Evolutionary conservation across 2,113 vertebrate species (phyloP), one percentile per base, ranked within the genome.

Genomic region (Motacilla alba): DNA sequence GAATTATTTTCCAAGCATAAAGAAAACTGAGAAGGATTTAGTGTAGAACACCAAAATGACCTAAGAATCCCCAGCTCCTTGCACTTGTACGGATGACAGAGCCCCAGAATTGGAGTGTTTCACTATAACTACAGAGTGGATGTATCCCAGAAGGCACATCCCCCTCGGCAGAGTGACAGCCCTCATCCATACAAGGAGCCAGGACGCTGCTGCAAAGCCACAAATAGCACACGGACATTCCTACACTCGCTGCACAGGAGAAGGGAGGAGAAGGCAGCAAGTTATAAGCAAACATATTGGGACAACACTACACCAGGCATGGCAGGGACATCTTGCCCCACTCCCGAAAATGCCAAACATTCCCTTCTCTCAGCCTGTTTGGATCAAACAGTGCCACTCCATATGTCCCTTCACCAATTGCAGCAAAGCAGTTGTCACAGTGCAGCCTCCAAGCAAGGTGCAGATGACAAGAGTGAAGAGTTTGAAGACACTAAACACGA

Each of bases 161-260:
- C 79, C 0, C 0, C 60, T 53, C 4, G 1, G 64, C 10, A 37
- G 1, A 73, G 55, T 22, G 1, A 28, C 63, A 74, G 1, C 68
- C 89, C 44, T 46, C 73, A 62, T 1, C 89, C 76, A 20, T 52
- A 15, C 15, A 46, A 64, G 80, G 80, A 86, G 50, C 3, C 72
- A 49, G 58, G 49, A 85, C 31, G 41, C 56, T 49, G 59, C 37
- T 60, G 56, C 80, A 89, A 55, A 90, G 81, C 88, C 66, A 74
- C 77, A 87, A 81, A 84, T 21, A 87, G 85, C 74, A 83, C 31
- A 6, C 19, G 83, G 46, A 21, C 55, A 39, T 77, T 70, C 86
- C 80, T 56, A 15, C 16, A 0, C 31, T 77, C 49, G 41, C 87
- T 85, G 44, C 70, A 26, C 13, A 86, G 70, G 9, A 35, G 43